A percentile compares a stretch with the other conserved stretches of the same genome.
Evolutionary conservation across 1,140 invertebrate species (phyloP).

Genomic region (Aphelenchoides fujianensis): DNA sequence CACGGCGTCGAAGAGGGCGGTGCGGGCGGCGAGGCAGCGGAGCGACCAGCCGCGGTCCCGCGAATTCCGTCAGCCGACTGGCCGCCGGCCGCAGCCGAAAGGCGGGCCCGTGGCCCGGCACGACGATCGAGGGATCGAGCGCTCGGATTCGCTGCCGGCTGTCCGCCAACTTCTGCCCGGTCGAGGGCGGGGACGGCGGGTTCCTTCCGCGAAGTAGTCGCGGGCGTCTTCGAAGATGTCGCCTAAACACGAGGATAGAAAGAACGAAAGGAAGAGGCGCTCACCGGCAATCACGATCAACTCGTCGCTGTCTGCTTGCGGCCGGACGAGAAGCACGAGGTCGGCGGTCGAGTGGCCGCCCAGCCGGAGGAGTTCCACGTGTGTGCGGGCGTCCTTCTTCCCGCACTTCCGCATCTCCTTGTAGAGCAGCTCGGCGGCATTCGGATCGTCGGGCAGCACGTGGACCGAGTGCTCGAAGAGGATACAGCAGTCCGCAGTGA

Average conservation of each 20-base stretch:
- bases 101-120: conserved; percentile 12
- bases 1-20: not conserved
- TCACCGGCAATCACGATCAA: not conserved
- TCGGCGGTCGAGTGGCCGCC: conserved; percentile 12
- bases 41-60: not conserved
- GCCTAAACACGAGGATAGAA: too few species aligned
- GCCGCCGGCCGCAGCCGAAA: not conserved
- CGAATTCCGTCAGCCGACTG: not conserved
- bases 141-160: not conserved
- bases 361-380: not conserved
- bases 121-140: conserved; percentile 8
- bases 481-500: conserved; percentile 11
- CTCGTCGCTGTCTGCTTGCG: not conserved
- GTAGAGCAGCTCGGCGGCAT: not conserved
- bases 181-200: not conserved
- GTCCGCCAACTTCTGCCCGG: not conserved
- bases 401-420: not conserved
- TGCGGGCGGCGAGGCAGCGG: not conserved
- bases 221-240: conserved; percentile 11
- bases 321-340: not conserved
- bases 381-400: not conserved
- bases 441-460: not conserved
- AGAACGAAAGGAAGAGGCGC: too few species aligned
- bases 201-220: not conserved
- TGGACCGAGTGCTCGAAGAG: not conserved